Base-by-base conservation (phyloP, 2,113 vertebrate genomes). In the Onychostruthus taczanowskii region DNA sequence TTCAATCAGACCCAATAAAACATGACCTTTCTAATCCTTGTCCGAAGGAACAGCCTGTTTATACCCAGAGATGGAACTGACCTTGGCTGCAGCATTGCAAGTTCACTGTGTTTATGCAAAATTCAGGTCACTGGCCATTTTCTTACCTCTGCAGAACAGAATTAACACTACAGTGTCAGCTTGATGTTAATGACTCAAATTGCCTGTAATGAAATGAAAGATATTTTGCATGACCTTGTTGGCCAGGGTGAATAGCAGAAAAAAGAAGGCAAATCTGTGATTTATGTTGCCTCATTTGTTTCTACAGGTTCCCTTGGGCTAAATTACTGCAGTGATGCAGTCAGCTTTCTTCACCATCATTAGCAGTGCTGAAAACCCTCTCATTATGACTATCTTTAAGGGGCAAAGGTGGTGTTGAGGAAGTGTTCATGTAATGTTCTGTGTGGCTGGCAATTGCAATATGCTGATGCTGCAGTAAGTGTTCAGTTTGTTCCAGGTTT, bases 151-250 rank as follows among this genome's bases (percentile, higher is more conserved):
- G 35, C 47, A 86, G 55, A 74, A 28, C 35, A 78, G 35, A 87
- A 69, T 80, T 83, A 84, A 47, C 59, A 52, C 46, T 73, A n/a
- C 73, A 73, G n/a, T 30, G 33, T 94, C 74, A 91, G 63, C 14
- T 77, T 43, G 63, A 77, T 20, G 28, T 75, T 93, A 96, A 84
- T 78, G 67, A 56, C 63, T 90, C 84, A 79, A 90, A 90, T 88
- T 93, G 22, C 22, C 59, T 78, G 66, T 77, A 80, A 93, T 88
- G 59, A 95, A 94, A 88, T 81, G 59, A 70, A 84, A 80, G 79
- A 9, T 67, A 59, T 41, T 90, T 91, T 93, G 23, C 33, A 33
- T 70, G 52, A 93, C 47, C 85, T 90, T 89, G 50, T 81, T 93
- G 68, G 6, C 28, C 43, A 27, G 30, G 22, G 28, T 81, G 62